Conservation (phyloP, 2,888 invertebrate species). For the Agriopis leucophaearia region DNA sequence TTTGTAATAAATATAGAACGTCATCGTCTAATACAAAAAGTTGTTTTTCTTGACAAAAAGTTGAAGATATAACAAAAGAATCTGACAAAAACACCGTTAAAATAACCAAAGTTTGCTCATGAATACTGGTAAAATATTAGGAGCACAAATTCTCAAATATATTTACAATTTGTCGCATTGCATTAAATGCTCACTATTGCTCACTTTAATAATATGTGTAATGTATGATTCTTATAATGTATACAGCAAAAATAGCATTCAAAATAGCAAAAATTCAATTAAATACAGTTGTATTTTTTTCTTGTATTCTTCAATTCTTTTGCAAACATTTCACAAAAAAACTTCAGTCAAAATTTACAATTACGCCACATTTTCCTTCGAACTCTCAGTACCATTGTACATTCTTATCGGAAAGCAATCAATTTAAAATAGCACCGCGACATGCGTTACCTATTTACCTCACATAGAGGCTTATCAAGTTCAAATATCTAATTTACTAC, state of each 20-base stretch:
- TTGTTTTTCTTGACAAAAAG: background rate
- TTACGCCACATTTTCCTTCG: conserved; percentile 14
- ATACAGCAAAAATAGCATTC: background rate
- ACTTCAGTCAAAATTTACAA: conserved; percentile 1
- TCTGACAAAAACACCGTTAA: background rate
- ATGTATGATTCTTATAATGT: too few relatives aligned
- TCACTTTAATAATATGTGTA: too few relatives aligned
- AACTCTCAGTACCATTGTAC: background rate
- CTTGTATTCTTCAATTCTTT: background rate
- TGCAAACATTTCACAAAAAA: background rate
- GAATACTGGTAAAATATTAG: background rate
- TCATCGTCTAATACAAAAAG: too few relatives aligned
- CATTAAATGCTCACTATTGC: too few relatives aligned
- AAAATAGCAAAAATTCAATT: too few relatives aligned
- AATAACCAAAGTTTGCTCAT: background rate
- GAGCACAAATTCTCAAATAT: background rate
- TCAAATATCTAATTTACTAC: conserved; percentile 32
- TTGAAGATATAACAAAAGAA: background rate
- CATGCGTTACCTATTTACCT: conserved; percentile 3
- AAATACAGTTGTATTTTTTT: background rate
- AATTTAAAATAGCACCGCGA: conserved; percentile 19
- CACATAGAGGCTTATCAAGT: conserved; percentile 25
- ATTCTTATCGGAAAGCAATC: conserved; percentile 9
- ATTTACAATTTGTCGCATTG: background rate
- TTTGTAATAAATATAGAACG: background rate